A percentile compares a stretch with the other conserved stretches of the same genome.
Conservation (phyloP, 1,140 invertebrate species). For the Bilobella aurantiaca region DNA sequence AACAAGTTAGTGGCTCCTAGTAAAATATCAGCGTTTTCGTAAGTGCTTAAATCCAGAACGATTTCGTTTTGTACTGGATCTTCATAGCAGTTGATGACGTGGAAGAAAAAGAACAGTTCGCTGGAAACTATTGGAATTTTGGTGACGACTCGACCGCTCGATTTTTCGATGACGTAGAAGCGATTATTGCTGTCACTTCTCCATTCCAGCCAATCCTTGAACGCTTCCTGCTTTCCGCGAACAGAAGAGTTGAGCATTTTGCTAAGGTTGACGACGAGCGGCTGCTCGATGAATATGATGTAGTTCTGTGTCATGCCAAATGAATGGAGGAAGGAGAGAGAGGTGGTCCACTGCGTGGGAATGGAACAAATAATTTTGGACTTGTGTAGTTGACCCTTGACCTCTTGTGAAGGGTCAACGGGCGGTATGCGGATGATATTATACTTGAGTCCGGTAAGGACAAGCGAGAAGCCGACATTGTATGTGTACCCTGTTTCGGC, state of each 20-base stretch:
- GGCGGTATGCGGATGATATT: conserved; percentile 36
- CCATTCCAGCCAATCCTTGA: conserved; percentile 18
- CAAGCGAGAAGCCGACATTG: conserved; percentile 37
- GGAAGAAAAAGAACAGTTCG: conserved; percentile 45
- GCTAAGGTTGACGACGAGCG: conserved; percentile 26
- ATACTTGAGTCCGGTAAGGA: conserved; percentile 33
- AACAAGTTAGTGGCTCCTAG: conserved; percentile 26
- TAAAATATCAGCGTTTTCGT: conserved; percentile 24
- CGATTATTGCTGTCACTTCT: conserved; percentile 36
- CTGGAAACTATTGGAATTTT: conserved; percentile 38
- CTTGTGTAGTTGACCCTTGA: conserved; percentile 17
- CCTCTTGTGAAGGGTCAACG: conserved; percentile 13
- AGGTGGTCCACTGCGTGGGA: conserved; percentile 18
- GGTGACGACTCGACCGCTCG: conserved; percentile 40
- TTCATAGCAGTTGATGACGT: conserved; percentile 48
- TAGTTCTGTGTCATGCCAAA: conserved; percentile 45
- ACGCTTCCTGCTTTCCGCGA: background rate
- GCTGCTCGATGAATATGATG: conserved; percentile 45
- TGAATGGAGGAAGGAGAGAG: background rate
- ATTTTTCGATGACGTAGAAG: conserved; percentile 43
- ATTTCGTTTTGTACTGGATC: conserved; percentile 12
- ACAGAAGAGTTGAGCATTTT: conserved; percentile 22
- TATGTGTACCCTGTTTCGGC: conserved; percentile 37
- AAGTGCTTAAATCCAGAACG: background rate
- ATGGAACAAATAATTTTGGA: conserved; percentile 37